Conservation (phyloP, 2,888 invertebrate genomes). For the Ochlodes sylvanus region DNA sequence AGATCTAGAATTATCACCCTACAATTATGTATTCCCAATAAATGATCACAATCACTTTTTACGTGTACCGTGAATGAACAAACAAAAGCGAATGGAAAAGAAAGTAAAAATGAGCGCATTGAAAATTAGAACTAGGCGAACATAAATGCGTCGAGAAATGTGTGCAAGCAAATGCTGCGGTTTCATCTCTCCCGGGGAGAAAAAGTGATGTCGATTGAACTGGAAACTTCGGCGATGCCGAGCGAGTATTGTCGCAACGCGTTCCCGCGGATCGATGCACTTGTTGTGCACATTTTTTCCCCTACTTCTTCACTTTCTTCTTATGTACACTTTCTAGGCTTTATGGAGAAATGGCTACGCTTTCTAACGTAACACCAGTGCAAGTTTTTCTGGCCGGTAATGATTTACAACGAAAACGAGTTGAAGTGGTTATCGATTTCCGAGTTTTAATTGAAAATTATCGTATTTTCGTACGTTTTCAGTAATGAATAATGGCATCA, state of each 20-base stretch:
- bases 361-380: conserved; percentile 82
- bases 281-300: conserved; percentile 73
- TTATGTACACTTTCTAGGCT: conserved; percentile 82
- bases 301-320: conserved; percentile 83
- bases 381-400: conserved; percentile 77
- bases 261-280: conserved; percentile 67
- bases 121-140: conserved; percentile 75
- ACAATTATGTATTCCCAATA: conserved; percentile 8
- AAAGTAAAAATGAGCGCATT: conserved; percentile 83
- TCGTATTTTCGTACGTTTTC: neutral
- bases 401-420: conserved; percentile 79
- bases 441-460: conserved; percentile 29
- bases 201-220: conserved; percentile 73
- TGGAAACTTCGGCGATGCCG: conserved; percentile 67
- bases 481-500: neutral
- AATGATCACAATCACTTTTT: conserved; percentile 19
- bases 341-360: conserved; percentile 82
- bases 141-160: conserved; percentile 69
- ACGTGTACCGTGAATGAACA: conserved; percentile 54
- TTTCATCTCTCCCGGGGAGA: conserved; percentile 67
- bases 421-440: conserved; percentile 59
- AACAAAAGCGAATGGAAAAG: conserved; percentile 82
- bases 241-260: conserved; percentile 63
- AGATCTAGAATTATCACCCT: conserved; percentile 8
- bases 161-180: conserved; percentile 64